Evolutionary conservation across 2,113 vertebrate species (phyloP), one percentile per base, ranked within the genome.

Genomic region (Xenopus laevis): DNA sequence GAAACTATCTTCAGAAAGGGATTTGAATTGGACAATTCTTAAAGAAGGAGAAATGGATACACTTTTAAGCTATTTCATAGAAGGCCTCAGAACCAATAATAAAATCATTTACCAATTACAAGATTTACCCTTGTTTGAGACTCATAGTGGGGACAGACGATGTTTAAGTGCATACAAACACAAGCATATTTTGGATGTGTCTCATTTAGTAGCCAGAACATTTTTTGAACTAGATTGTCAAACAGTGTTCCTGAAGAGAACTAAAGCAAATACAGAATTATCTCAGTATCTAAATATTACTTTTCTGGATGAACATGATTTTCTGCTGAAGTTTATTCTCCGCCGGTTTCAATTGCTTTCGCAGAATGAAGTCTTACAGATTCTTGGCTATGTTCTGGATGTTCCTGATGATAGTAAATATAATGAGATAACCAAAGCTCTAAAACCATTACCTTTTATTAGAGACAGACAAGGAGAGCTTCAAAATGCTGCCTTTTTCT

Each of bases 101-200:
- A 62, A 78, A 0, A 72, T 83, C 27, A 27, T 80, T 69, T 2
- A 13, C 1, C 84, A 90, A 21, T 78, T 95, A 4, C 83, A 5
- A 79, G 83, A 84, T 16, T 81, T 95, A 57, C 93, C 91, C 15
- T 64, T 95, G 71, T 94, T 93, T 86, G 77, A 75, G 79, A 91
- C 88, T 3, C 71, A 84, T 71, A 52, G 18, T 3, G 86, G 85
- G 16, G 44, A 45, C 10, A 77, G 84, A 0, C 79, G 90, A 1
- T 57, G 79, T 13, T 86, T 93, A 73, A 81, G 84, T 74, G 80
- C 21, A n/a, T 68, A 74, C 9, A 1, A 0, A 4, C 53, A 78
- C 1, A 81, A 90, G 1, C 86, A 86, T 8, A 9, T 94, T 47
- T 79, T 94, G 20, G 2, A 8, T 0, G 66, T 7, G 3, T 1